Base-by-base conservation (phyloP, 2,888 invertebrate species). In the Subacronicta megacephala region DNA sequence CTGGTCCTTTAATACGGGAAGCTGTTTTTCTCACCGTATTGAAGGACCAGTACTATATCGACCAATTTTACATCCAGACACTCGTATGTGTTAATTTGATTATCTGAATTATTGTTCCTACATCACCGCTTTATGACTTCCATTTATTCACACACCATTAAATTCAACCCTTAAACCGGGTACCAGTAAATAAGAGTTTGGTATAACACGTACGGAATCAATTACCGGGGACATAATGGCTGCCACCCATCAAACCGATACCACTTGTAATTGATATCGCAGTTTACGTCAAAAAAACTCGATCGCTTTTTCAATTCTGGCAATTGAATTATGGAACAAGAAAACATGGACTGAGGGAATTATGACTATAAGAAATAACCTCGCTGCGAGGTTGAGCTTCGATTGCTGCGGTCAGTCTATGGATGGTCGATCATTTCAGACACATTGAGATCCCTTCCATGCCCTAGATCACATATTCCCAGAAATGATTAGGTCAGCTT, bases 201-300 rank as follows among this genome's bases (percentile, higher is more conserved):
- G 31, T 62, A 62, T 58, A 45, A 29, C 58, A 12, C 44, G 50
- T 41, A 45, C 66, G 16, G 41, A 62, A 62, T 62, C 64, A 64
- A 64, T 64, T 64, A 68, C 68, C 20, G 10, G 0, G 26, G 10
- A 43, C 31, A 54, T 68, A 64, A 64, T 68, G 54, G 64, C 9
- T 7, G 49, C 45, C 64, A 62, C 64, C 35, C 55, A 68, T 67
- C 68, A 67, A 64, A 68, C 68, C 23, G 29, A 54, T 23, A 62
- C 54, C 63, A 54, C 68, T 68, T 41, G 40, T 54, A n/a, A 49
- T 61, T 54, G 68, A 67, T 49, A 52, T 45, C 40, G 35, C 35
- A 45, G 62, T 51, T 59, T 17, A 37, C 36, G 15, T 33, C 40
- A 37, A 17, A 31, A 31, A 18, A 41, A 47, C 41, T 41, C 17